phyloP scores from a whole-genome alignment of 2,888 invertebrate genomes.

The Alloplasta piceator region DNA sequence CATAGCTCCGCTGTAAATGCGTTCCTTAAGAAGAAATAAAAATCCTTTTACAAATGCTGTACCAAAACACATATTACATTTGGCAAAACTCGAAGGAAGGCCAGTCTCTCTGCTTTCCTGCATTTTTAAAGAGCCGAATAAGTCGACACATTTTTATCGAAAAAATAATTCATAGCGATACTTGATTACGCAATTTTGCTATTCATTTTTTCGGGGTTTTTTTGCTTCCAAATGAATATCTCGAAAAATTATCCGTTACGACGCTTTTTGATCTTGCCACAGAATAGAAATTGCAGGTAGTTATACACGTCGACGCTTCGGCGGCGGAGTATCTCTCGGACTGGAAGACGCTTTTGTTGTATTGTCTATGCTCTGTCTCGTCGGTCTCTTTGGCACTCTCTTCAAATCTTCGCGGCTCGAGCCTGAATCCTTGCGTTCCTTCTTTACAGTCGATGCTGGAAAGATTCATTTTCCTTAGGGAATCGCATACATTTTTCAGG shows the following conservation, averaged over 20 bases:
- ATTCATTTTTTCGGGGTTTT: too few relatives aligned
- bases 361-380: slow-evolving; percentile 81
- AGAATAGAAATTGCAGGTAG: slow-evolving; percentile 8
- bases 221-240: too few relatives aligned
- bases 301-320: slow-evolving; percentile 81
- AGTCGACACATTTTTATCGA: too few relatives aligned
- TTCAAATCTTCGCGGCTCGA: slow-evolving; percentile 80
- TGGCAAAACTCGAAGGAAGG: slow-evolving; percentile 15
- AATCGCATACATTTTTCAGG: too few relatives aligned
- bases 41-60: slow-evolving; percentile 42
- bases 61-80: slow-evolving; percentile 29
- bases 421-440: slow-evolving; percentile 81
- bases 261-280: not conserved
- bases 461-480: slow-evolving; percentile 22
- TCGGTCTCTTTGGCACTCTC: slow-evolving; percentile 80
- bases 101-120: too few relatives aligned
- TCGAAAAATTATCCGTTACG: too few relatives aligned
- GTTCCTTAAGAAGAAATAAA: slow-evolving; percentile 19
- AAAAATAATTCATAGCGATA: too few relatives aligned
- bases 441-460: slow-evolving; percentile 75
- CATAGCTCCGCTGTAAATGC: slow-evolving; percentile 24
- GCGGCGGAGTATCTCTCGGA: slow-evolving; percentile 81
- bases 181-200: too few relatives aligned
- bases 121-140: too few relatives aligned
- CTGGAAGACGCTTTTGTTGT: slow-evolving; percentile 80